Evolutionary conservation across 2,888 invertebrate species (phyloP).

Genomic region (Eristalinus aeneus): DNA sequence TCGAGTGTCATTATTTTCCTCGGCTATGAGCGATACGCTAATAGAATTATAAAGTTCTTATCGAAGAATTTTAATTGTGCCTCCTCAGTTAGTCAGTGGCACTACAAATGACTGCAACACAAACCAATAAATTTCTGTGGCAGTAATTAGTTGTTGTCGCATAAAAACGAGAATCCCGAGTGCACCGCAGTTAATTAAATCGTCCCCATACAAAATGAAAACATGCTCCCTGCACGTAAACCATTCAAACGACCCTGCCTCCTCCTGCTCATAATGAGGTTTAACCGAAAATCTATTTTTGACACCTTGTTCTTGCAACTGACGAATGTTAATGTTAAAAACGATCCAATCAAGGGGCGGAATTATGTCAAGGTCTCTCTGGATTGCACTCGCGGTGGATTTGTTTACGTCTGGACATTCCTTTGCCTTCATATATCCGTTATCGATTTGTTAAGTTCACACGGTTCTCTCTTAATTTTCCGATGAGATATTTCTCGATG

Average conservation of each 20-base stretch:
- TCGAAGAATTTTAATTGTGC: constrained; percentile 38
- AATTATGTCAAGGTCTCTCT: constrained; percentile 55
- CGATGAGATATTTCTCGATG: background rate
- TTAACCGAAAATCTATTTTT: constrained; percentile 19
- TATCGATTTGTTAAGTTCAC: constrained; percentile 38
- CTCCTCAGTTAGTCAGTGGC: background rate
- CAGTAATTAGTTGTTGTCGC: constrained; percentile 2
- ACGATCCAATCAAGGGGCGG: constrained; percentile 9
- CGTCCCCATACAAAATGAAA: background rate
- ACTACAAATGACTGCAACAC: constrained; percentile 19
- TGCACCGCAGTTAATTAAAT: background rate
- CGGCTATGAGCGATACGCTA: constrained; percentile 2
- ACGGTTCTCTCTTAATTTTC: constrained; percentile 10
- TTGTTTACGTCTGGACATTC: constrained; percentile 64
- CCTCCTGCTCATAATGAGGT: background rate
- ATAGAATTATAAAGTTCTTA: constrained; percentile 26
- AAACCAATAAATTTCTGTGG: constrained; percentile 18
- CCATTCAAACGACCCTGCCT: background rate
- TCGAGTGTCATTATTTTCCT: constrained; percentile 3
- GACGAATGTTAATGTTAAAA: constrained; percentile 4
- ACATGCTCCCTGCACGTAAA: background rate
- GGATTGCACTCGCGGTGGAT: constrained; percentile 45
- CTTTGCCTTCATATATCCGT: constrained; percentile 49
- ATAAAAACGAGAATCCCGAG: constrained; percentile 7
- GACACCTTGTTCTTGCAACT: background rate